Evolutionary conservation across 2,797 vertebrate species (phyloP), one percentile per base, ranked within the genome.

Genomic region (Anolis apletophallus): DNA sequence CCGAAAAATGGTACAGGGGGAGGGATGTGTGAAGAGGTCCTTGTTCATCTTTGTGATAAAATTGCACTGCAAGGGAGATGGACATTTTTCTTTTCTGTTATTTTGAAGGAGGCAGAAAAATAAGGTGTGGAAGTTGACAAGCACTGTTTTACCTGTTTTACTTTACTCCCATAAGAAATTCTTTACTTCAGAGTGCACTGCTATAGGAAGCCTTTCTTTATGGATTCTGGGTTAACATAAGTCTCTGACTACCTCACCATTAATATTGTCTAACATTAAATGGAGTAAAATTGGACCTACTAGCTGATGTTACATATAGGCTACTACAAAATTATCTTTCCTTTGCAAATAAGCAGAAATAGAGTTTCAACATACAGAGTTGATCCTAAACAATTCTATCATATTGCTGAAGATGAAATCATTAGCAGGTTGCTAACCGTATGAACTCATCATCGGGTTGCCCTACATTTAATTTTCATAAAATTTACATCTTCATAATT

Each of bases 291-390:
- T 9, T 67, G 67, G 32, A 17, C 54, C 17, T 81, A 21, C 19
- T 29, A 32, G 29, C 3, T 54, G 21, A 29, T 68, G 11, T 26
- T 50, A 84, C 23, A 19, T 46, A 71, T 64, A 72, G 21, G 84
- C 54, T 79, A 73, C 71, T 72, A 55, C 61, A 78, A n/a, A 71
- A 80, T 26, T 10, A 85, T 29, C 69, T 34, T 83, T 83, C 16
- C 23, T 83, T 23, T n/a, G 12, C 23, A 29, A 46, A 16, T 57
- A 72, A 83, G 57, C 52, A 29, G 52, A 46, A 83, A 55, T 26
- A 72, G 19, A 14, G 46, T 26, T 21, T 10, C 23, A 72, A 12
- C 36, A 69, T 57, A 17, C 23, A 40, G 34, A 61, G 13, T 29
- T 57, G 5, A 32, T 74, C 74, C 19, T 52, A n/a, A 50, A 32